Conservation (phyloP, 1,140 invertebrate genomes). For the Chironomus striatipennis region DNA sequence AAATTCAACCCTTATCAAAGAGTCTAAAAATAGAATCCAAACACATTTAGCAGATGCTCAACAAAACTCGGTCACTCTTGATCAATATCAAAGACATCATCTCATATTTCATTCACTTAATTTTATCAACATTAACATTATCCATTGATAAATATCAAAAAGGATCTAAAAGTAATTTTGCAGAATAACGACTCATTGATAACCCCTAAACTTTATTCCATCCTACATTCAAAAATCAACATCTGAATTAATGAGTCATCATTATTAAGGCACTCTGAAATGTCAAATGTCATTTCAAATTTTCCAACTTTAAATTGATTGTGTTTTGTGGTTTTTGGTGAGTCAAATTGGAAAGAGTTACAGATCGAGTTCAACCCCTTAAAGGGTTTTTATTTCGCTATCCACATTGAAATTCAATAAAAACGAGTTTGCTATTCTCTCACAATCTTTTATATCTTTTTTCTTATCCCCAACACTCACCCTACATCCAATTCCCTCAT, state of each 20-base stretch:
- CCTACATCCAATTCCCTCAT: background rate
- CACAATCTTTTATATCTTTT: background rate
- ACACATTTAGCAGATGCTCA: no score
- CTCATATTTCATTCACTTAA: no score
- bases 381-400: background rate
- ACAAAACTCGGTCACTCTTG: no score
- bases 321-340: background rate
- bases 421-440: background rate
- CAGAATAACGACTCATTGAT: no score
- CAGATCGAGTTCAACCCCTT: no score
- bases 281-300: background rate
- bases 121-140: no score
- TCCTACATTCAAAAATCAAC: background rate
- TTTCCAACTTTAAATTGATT: background rate
- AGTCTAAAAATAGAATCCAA: no score
- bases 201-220: no score
- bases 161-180: no score
- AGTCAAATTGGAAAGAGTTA: background rate
- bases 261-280: background rate
- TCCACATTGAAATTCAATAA: slow-evolving; percentile 13
- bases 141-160: no score
- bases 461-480: background rate
- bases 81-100: no score
- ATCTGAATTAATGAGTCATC: background rate
- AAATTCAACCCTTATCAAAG: no score